Conservation (phyloP, 2,888 invertebrate species). For the Capitulum mitella region DNA sequence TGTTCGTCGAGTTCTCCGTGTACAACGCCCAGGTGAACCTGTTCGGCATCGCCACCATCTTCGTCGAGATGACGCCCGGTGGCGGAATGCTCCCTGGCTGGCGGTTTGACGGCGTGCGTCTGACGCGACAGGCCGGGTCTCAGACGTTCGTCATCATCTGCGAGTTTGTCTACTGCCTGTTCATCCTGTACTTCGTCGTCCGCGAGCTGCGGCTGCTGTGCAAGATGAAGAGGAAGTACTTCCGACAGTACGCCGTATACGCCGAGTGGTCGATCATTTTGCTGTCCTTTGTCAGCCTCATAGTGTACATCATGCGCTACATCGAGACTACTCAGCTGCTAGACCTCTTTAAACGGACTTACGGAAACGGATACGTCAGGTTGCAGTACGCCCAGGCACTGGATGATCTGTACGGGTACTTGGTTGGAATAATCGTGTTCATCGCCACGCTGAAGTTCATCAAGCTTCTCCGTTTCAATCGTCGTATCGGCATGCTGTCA, state of each 20-base stretch:
- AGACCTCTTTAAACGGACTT: constrained; percentile 30
- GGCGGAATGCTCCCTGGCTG: constrained; percentile 36
- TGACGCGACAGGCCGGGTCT: constrained; percentile 23
- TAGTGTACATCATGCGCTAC: constrained; percentile 30
- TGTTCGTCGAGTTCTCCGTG: constrained; percentile 50
- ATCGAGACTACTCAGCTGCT: constrained; percentile 28
- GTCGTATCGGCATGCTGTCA: constrained; percentile 40
- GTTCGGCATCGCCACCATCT: constrained; percentile 37
- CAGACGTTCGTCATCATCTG: constrained; percentile 45
- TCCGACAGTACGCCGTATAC: constrained; percentile 31
- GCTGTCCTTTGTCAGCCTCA: constrained; percentile 29
- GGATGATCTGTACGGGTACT: constrained; percentile 47
- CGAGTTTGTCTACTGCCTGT: constrained; percentile 44
- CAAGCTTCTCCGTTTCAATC: constrained; percentile 45
- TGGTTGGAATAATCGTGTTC: constrained; percentile 48
- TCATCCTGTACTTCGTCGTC: constrained; percentile 43
- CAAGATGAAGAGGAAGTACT: constrained; percentile 32
- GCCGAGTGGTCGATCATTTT: constrained; percentile 33
- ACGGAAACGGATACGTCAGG: constrained; percentile 36
- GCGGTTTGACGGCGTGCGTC: constrained; percentile 34
- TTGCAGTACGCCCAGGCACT: constrained; percentile 45
- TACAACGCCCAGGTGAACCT: constrained; percentile 47
- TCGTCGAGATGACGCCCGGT: constrained; percentile 36
- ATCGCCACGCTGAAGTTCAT: constrained; percentile 48
- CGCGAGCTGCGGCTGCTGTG: constrained; percentile 31